A percentile compares a stretch with the other conserved stretches of the same genome.
These are phyloP conservation scores for Phaedon cochleariae DNA, from an alignment of 2,888 invertebrate species.

Conservation along the genomic window DNA sequence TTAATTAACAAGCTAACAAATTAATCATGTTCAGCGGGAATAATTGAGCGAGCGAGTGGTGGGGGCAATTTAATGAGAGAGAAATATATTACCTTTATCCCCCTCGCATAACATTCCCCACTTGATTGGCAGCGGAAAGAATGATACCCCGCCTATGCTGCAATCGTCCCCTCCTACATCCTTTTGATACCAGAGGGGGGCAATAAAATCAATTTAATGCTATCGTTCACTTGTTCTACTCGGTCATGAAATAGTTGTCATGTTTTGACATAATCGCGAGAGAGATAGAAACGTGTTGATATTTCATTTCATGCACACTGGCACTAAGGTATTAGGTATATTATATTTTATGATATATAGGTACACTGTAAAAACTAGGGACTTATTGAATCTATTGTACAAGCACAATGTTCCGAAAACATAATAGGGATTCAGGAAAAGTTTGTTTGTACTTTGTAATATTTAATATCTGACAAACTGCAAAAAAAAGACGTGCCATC, in stretches of 20 bases:
- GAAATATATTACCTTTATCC: constrained; percentile 45
- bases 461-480: too few relatives aligned
- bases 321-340: not conserved
- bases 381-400: too few relatives aligned
- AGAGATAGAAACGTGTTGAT: constrained; percentile 39
- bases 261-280: constrained; percentile 48
- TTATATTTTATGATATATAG: constrained; percentile 5
- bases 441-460: too few relatives aligned
- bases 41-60: constrained; percentile 47
- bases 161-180: constrained; percentile 55
- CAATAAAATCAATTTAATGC: constrained; percentile 65
- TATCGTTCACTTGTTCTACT: constrained; percentile 52
- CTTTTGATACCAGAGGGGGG: constrained; percentile 56
- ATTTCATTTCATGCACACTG: constrained; percentile 29
- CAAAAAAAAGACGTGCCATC: too few relatives aligned
- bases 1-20: constrained; percentile 56
- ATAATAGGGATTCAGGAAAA: too few relatives aligned
- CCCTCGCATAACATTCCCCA: constrained; percentile 40
- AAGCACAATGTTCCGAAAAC: too few relatives aligned
- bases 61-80: constrained; percentile 39
- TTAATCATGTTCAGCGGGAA: constrained; percentile 57
- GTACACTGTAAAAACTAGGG: constrained; percentile 30
- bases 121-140: constrained; percentile 59
- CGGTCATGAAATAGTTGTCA: constrained; percentile 51
- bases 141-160: constrained; percentile 58